Evolutionary conservation across 2,888 invertebrate species (phyloP).

Genomic region (Drosophila stalkeri): DNA sequence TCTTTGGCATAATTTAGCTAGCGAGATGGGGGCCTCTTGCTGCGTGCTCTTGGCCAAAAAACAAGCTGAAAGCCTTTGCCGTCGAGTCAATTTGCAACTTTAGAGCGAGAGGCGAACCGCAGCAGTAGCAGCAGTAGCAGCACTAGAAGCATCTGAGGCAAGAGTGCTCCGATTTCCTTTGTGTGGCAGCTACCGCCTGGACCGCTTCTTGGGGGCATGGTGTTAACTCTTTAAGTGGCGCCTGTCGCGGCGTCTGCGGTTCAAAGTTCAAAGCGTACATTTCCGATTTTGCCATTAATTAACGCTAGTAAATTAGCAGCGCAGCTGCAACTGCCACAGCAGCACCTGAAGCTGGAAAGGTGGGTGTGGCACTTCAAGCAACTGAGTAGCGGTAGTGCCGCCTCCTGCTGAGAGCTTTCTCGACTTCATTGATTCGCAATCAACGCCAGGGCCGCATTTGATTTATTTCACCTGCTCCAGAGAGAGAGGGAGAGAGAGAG

Average conservation of each 20-base stretch:
- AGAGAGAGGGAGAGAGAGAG: not conserved
- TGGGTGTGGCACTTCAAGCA: not conserved
- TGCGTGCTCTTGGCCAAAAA: constrained; percentile 21
- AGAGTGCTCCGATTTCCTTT: constrained; percentile 76
- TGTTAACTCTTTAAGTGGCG: constrained; percentile 58
- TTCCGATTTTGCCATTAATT: constrained; percentile 77
- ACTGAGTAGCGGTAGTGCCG: not conserved
- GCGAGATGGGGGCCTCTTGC: constrained; percentile 20
- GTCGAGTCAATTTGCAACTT: constrained; percentile 70
- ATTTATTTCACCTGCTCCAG: constrained; percentile 40
- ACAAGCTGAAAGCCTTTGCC: constrained; percentile 49
- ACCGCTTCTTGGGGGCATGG: constrained; percentile 5
- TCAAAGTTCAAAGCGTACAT: constrained; percentile 77
- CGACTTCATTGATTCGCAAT: constrained; percentile 66
- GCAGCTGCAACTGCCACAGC: constrained; percentile 57
- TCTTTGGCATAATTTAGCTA: constrained; percentile 43
- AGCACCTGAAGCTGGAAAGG: not conserved
- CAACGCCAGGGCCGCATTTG: constrained; percentile 54
- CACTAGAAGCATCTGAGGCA: constrained; percentile 1
- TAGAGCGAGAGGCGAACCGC: constrained; percentile 30
- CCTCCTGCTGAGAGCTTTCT: constrained; percentile 19
- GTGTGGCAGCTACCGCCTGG: constrained; percentile 45
- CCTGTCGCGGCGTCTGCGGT: constrained; percentile 43
- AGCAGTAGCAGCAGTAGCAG: constrained; percentile 10
- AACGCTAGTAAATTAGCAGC: constrained; percentile 76